Base-by-base conservation (phyloP, 2,888 invertebrate species). In the Crossocerus cetratus region DNA sequence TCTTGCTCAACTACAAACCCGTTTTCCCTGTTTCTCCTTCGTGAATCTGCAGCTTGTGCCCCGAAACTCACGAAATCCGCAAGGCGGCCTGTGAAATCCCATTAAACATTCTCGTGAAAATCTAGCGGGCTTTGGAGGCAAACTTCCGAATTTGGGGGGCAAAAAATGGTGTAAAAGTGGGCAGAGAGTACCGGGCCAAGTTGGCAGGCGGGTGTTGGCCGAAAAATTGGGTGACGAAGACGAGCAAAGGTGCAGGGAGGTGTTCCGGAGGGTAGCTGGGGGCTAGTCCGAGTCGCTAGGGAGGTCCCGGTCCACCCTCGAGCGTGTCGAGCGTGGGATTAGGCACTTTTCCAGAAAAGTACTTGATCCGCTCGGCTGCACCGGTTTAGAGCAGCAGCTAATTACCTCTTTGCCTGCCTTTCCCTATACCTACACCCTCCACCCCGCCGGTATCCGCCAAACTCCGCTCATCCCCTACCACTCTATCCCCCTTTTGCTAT, bases 341-440 rank as follows among this genome's bases (percentile, higher is more conserved):
- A 83, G 82, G 73, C 82, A 81, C 74, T 79, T 80, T 78, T 78
- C 72, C 77, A 69, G 76, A 69, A 78, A 77, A 82, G 77, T 75
- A 79, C 83, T 81, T 73, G 79, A 83, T 83, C 75, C 76, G 45
- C 56, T 72, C 49, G 76, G 61, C 61, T 69, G 72, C 59, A 64
- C 69, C 65, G 71, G 76, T 80, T 81, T 74, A 76, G 69, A 70
- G 65, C 54, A 65, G 20, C 62, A 72, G 74, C 76, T 82, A 83
- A 83, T 84, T 83, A 83, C 74, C 67, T 16, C 43, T 56, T 23
- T 54, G 23, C 63, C 2, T 2, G 13, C 20, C 20, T 61, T 13
- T 13, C 20, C 21, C 18, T 13, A 0, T 3, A n/a, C 13, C 32
- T 54, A 3, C 18, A 8, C 16, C 45, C 21, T 42, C 18, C 18